These are phyloP conservation scores for Pyxicephalus adspersus DNA, from an alignment of 2,113 vertebrate species.

Conservation along the genomic window DNA sequence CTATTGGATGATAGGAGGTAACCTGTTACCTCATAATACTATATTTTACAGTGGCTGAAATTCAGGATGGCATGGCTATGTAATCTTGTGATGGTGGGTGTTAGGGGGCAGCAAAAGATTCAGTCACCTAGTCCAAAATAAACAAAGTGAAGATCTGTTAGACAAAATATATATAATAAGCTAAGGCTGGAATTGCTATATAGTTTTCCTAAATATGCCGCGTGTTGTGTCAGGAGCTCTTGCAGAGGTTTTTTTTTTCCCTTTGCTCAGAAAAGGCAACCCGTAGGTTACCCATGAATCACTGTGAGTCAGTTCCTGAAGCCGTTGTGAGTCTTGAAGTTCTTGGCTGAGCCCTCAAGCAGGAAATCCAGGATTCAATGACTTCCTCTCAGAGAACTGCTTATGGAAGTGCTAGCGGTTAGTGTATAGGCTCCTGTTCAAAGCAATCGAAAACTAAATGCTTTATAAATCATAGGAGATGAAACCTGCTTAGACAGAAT, in stretches of 20 bases:
- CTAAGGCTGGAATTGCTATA: neutral
- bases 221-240: conserved; percentile 9
- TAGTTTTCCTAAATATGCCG: conserved; percentile 1
- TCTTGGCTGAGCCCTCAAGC: conserved; percentile 88
- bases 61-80: no score
- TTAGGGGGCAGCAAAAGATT: no score
- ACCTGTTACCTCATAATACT: no score
- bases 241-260: conserved; percentile 54
- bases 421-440: conserved; percentile 76
- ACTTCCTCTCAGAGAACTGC: conserved; percentile 86
- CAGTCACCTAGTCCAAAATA: no score
- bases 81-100: no score
- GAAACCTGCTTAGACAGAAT: neutral
- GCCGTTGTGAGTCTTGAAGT: conserved; percentile 88
- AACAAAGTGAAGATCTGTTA: no score
- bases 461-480: conserved; percentile 81
- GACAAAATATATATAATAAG: no score
- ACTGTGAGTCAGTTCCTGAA: conserved; percentile 97
- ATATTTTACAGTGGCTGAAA: no score
- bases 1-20: no score
- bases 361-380: conserved; percentile 96
- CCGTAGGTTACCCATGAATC: conserved; percentile 89
- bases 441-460: conserved; percentile 82
- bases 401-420: conserved; percentile 69
- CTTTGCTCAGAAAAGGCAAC: conserved; percentile 82